Percentiles rank a stretch among this genome's conserved stretches.
phyloP scores from a whole-genome alignment of 1,140 invertebrate species.

The Drosophila melanica region DNA sequence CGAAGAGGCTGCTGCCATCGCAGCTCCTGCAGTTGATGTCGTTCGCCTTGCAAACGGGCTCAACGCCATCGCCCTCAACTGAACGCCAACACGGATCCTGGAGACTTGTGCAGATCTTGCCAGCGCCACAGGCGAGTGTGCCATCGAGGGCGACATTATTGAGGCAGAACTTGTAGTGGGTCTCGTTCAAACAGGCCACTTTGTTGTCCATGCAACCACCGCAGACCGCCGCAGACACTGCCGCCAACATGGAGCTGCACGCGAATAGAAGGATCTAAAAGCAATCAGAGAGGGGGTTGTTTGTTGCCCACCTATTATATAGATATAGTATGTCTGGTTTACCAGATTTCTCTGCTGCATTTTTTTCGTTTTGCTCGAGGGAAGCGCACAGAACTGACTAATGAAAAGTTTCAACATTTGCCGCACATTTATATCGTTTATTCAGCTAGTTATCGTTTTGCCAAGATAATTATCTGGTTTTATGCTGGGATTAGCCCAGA shows the following conservation, averaged over 20 bases:
- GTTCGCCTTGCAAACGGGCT: not conserved
- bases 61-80: not conserved
- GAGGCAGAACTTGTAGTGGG: conserved; percentile 51
- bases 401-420: conserved; percentile 15
- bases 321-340: conserved; percentile 10
- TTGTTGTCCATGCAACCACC: conserved; percentile 44
- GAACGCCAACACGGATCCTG: conserved; percentile 18
- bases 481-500: conserved; percentile 38
- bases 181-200: conserved; percentile 52
- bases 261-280: conserved; percentile 39
- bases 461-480: conserved; percentile 32
- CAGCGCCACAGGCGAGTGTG: conserved; percentile 32
- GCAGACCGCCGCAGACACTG: conserved; percentile 9
- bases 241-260: conserved; percentile 7
- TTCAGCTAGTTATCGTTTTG: not conserved
- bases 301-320: too few species aligned
- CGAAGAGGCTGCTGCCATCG: conserved; percentile 42
- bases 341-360: conserved; percentile 58
- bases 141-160: conserved; percentile 11
- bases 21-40: conserved; percentile 44
- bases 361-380: conserved; percentile 8
- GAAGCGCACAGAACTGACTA: conserved; percentile 35
- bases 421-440: conserved; percentile 54
- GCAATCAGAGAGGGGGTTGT: not conserved
- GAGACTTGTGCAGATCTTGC: conserved; percentile 51